Base-by-base conservation (phyloP, 2,797 vertebrate species). In the Loris lydekkerianus region DNA sequence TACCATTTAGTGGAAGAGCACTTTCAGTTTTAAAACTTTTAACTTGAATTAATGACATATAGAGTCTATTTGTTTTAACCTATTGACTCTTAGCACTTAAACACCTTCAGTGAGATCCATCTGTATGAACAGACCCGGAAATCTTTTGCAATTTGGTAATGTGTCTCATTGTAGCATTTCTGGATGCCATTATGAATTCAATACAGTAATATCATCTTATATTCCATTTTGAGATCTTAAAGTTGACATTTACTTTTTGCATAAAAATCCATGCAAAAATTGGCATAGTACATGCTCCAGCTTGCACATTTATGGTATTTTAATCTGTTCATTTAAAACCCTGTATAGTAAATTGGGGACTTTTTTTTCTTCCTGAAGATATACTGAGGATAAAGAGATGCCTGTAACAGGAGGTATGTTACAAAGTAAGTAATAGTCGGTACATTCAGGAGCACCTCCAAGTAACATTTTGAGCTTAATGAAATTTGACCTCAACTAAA, bases 1-100 rank as follows among this genome's bases (percentile, higher is more conserved):
- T 86, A 91, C 92, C 89, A 94, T 96, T 97, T 94, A 97, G 93
- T 89, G 85, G 93, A 95, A 97, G 97, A 95, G 56, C 96, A 95
- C 85, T 97, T 97, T 91, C 78, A 3, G 0, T 94, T 97, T 96
- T 93, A 97, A 96, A 94, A 97, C 94, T 98, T 97, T 97, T 96
- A 91, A 93, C 95, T 97, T 95, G 92, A 95, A 96, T 97, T 96
- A 96, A 97, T 96, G 93, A 96, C 94, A 96, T 80, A 58, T 89
- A 93, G 93, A 97, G 53, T 97, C 34, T 97, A 93, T 96, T 96
- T 95, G 96, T 95, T 97, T 97, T 97, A 97, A 97, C 97, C 97
- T 97, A 93, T 94, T 97, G 97, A 97, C 97, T 98, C 86, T 96
- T 80, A 97, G 96, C 97, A 94, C 94, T 96, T 97, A 96, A 92